These are phyloP conservation scores for Crotophaga sulcirostris DNA, from an alignment of 2,113 vertebrate genomes.

Conservation along the genomic window DNA sequence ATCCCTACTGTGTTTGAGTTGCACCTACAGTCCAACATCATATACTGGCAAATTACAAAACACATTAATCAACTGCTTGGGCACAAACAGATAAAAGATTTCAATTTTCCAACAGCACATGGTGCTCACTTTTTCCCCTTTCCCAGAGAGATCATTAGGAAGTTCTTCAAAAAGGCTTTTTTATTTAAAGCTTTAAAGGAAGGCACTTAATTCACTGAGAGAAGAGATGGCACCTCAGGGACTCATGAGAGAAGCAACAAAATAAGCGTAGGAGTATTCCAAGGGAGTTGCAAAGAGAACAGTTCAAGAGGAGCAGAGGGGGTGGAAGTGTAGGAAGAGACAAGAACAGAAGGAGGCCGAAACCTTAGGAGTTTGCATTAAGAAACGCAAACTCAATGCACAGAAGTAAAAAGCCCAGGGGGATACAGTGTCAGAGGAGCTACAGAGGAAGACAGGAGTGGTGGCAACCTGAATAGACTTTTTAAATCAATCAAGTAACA, in stretches of 20 bases:
- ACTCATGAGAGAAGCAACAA: not conserved
- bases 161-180: not conserved
- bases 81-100: not conserved
- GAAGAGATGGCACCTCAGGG: not conserved
- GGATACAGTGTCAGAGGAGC: not conserved
- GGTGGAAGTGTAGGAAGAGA: not conserved
- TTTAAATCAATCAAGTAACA: not conserved
- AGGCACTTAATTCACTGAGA: not conserved
- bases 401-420: not conserved
- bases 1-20: accelerated
- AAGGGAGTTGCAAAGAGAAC: not conserved
- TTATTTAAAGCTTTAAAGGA: not conserved
- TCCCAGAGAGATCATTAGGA: not conserved
- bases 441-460: not conserved
- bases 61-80: not conserved
- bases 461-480: not conserved
- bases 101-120: not conserved
- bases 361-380: not conserved
- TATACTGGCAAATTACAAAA: not conserved
- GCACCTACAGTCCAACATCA: not conserved
- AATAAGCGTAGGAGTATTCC: not conserved
- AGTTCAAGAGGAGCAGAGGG: constrained; percentile 3
- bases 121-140: not conserved
- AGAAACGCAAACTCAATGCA: not conserved
- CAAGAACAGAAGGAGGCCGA: constrained; percentile 22